Conservation (phyloP, 2,888 invertebrate genomes). For the Sminthurides aquaticus region DNA sequence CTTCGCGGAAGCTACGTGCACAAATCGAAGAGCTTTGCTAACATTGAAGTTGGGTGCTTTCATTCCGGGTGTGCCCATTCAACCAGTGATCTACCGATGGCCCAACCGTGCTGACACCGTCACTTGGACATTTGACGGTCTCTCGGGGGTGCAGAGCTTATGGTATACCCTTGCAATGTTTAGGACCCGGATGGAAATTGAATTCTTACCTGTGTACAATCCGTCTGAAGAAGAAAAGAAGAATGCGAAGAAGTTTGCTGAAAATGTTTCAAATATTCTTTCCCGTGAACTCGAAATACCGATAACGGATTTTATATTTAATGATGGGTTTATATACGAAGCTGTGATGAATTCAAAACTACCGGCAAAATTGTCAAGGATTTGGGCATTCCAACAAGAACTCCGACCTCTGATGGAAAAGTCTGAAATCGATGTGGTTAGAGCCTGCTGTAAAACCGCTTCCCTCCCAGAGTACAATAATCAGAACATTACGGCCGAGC, state of each 20-base stretch:
- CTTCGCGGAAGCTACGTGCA: conserved; percentile 85
- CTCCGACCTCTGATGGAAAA: neutral
- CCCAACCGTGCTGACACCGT: conserved; percentile 81
- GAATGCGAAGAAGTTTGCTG: conserved; percentile 80
- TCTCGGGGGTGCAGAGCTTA: conserved; percentile 78
- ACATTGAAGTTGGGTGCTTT: conserved; percentile 64
- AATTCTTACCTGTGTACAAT: conserved; percentile 84
- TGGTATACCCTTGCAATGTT: conserved; percentile 85
- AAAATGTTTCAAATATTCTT: conserved; percentile 83
- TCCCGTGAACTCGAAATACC: conserved; percentile 52
- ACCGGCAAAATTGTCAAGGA: neutral
- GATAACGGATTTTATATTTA: neutral
- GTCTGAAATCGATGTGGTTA: neutral
- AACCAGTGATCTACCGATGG: conserved; percentile 80
- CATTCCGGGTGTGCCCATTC: conserved; percentile 89
- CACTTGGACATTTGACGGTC: conserved; percentile 93
- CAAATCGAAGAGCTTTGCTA: conserved; percentile 76
- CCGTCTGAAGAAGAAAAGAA: conserved; percentile 77
- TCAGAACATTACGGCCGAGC: neutral
- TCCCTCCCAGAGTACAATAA: too few species aligned
- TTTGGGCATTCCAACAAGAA: neutral
- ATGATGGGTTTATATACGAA: neutral
- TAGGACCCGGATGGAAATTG: conserved; percentile 78
- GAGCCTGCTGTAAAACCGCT: neutral
- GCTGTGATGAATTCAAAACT: neutral